A percentile compares a stretch with the other conserved stretches of the same genome.
phyloP scores from a whole-genome alignment of 2,797 vertebrate genomes.

The Gadopsis marmoratus region DNA sequence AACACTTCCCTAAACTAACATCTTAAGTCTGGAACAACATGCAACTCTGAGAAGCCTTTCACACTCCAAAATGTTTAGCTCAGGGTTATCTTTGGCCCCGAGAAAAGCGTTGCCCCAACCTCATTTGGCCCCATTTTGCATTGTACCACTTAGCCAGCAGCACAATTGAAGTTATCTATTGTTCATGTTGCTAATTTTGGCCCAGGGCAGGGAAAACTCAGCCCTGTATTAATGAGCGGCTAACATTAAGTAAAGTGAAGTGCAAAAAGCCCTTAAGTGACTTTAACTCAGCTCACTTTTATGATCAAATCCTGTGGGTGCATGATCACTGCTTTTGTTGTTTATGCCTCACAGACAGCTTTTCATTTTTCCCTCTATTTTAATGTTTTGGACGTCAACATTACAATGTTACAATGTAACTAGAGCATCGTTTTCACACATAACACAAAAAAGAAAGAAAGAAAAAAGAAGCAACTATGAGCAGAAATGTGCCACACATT shows the following conservation, averaged over 20 bases:
- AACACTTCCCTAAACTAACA: slow-evolving; percentile 71
- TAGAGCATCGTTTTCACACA: slow-evolving; percentile 51
- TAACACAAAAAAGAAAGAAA: slow-evolving; percentile 29
- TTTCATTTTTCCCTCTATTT: slow-evolving; percentile 29
- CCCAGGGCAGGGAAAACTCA: slow-evolving; percentile 33
- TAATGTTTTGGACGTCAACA: slow-evolving; percentile 40
- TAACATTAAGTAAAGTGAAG: slow-evolving; percentile 22
- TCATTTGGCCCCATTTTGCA: slow-evolving; percentile 57
- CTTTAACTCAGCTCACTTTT: slow-evolving; percentile 20
- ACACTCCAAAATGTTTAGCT: slow-evolving; percentile 54
- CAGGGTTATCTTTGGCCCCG: slow-evolving; percentile 55
- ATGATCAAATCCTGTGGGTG: slow-evolving; percentile 52
- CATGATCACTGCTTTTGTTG: slow-evolving; percentile 31
- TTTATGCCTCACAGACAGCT: slow-evolving; percentile 45
- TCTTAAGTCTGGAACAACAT: slow-evolving; percentile 65
- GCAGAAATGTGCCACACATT: slow-evolving; percentile 51
- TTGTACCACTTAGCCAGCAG: slow-evolving; percentile 37
- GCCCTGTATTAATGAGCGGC: slow-evolving; percentile 40
- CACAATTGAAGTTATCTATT: slow-evolving; percentile 48
- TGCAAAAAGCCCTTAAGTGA: slow-evolving; percentile 33
- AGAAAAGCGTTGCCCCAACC: slow-evolving; percentile 48
- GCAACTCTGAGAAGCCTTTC: slow-evolving; percentile 63
- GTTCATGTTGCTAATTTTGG: slow-evolving; percentile 60
- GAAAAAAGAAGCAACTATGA: slow-evolving; percentile 31
- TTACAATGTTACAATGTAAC: slow-evolving; percentile 30